These are phyloP conservation scores for Natrix natrix DNA, from an alignment of 2,797 vertebrate species.

Conservation along the genomic window DNA sequence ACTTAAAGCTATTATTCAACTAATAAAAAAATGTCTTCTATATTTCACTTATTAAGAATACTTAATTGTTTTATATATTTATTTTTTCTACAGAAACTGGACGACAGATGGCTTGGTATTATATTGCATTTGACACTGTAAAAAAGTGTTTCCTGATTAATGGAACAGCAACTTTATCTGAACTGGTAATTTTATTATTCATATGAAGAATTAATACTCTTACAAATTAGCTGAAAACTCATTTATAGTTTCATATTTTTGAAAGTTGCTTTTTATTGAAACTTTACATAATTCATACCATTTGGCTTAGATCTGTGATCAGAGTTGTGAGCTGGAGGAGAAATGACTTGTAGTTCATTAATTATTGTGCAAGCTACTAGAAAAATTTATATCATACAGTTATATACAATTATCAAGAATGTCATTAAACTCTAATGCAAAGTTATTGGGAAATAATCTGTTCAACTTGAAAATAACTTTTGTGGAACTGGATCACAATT, in stretches of 20 bases:
- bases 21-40: background rate
- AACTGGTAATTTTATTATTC: constrained; percentile 81
- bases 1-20: constrained; percentile 1
- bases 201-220: constrained; percentile 36
- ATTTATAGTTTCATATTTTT: background rate
- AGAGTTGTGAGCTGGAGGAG: background rate
- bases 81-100: constrained; percentile 81
- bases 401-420: background rate
- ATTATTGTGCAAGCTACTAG: background rate
- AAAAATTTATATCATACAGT: background rate
- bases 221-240: background rate
- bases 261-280: constrained; percentile 3
- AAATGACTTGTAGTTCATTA: background rate
- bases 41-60: background rate
- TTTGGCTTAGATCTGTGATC: background rate
- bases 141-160: constrained; percentile 84
- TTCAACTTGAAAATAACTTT: background rate
- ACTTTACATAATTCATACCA: background rate
- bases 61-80: constrained; percentile 29
- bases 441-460: background rate
- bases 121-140: constrained; percentile 93
- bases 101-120: constrained; percentile 92
- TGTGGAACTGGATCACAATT: background rate
- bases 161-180: constrained; percentile 86
- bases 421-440: background rate